These are phyloP conservation scores for Drosophila oshimai DNA, from an alignment of 1,140 invertebrate genomes.

Conservation along the genomic window DNA sequence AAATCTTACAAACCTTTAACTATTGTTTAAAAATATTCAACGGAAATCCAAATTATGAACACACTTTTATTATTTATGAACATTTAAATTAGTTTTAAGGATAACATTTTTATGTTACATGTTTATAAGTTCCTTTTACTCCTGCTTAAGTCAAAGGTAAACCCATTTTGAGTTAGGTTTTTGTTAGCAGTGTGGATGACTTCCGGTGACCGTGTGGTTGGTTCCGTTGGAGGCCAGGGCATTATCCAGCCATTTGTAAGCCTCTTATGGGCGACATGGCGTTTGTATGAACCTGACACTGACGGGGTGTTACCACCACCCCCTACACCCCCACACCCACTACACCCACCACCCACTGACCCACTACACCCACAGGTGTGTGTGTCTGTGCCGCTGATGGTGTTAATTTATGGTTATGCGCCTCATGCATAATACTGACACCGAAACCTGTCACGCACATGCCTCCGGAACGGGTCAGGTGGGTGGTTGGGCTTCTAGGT, in stretches of 20 bases:
- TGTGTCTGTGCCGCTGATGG: conserved; percentile 47
- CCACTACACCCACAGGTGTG: conserved; percentile 6
- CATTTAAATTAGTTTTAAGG: too few relatives aligned
- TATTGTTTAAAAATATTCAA: too few relatives aligned
- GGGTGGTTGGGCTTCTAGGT: not conserved
- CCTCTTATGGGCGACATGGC: conserved; percentile 31
- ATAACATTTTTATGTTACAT: not conserved
- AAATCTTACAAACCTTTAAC: too few relatives aligned
- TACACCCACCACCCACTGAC: not conserved
- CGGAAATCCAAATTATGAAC: too few relatives aligned
- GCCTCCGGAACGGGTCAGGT: conserved; percentile 12
- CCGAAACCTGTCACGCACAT: conserved; percentile 70
- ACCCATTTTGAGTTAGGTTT: not conserved
- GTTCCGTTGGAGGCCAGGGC: conserved; percentile 6
- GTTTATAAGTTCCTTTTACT: too few relatives aligned
- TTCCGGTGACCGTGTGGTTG: not conserved
- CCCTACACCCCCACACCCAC: not conserved
- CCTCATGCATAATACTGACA: conserved; percentile 66
- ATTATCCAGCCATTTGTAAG: conserved; percentile 40
- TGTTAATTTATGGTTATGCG: conserved; percentile 75
- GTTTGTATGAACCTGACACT: conserved; percentile 40
- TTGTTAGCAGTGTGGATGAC: not conserved
- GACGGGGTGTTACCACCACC: not conserved
- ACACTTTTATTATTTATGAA: too few relatives aligned
- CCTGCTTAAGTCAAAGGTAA: too few relatives aligned